Conservation (phyloP, 2,888 invertebrate genomes). For the Drosophila parthenogenetica region DNA sequence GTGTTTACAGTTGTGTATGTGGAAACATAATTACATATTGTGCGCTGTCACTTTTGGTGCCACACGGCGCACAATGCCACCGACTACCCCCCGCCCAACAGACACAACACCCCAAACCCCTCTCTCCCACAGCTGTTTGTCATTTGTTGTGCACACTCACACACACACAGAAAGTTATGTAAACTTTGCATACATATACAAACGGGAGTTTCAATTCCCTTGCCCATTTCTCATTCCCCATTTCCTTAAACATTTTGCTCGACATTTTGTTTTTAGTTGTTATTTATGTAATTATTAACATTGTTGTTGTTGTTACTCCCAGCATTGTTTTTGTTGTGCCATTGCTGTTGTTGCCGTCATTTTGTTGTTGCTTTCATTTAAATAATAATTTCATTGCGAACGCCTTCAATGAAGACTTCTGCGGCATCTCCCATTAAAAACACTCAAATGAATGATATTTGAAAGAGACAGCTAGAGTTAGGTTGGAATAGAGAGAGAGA, state of each 20-base stretch:
- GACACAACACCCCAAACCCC: background rate
- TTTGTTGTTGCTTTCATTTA: conserved; percentile 75
- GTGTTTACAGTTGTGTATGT: conserved; percentile 40
- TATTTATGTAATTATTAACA: conserved; percentile 79
- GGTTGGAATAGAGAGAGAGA: background rate
- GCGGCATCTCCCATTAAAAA: conserved; percentile 30
- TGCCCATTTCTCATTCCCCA: conserved; percentile 19
- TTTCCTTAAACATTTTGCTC: conserved; percentile 56
- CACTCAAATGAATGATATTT: conserved; percentile 19
- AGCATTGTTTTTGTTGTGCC: conserved; percentile 31
- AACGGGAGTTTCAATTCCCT: conserved; percentile 37
- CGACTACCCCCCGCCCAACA: conserved; percentile 10
- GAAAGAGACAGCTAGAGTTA: conserved; percentile 2
- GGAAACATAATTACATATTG: conserved; percentile 81
- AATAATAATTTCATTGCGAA: conserved; percentile 82
- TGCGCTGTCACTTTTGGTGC: conserved; percentile 81
- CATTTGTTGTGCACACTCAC: conserved; percentile 60
- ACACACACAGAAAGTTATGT: background rate
- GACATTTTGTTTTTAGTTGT: conserved; percentile 73
- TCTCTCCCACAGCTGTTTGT: conserved; percentile 46
- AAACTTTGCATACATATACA: conserved; percentile 29
- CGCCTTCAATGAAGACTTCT: conserved; percentile 60
- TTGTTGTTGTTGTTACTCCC: conserved; percentile 53
- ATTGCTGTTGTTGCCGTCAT: conserved; percentile 40
- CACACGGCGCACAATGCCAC: conserved; percentile 58